Evolutionary conservation across 2,797 vertebrate genomes (phyloP), one percentile per base, ranked within the genome.

Genomic region (Myiotriccus ornatus): DNA sequence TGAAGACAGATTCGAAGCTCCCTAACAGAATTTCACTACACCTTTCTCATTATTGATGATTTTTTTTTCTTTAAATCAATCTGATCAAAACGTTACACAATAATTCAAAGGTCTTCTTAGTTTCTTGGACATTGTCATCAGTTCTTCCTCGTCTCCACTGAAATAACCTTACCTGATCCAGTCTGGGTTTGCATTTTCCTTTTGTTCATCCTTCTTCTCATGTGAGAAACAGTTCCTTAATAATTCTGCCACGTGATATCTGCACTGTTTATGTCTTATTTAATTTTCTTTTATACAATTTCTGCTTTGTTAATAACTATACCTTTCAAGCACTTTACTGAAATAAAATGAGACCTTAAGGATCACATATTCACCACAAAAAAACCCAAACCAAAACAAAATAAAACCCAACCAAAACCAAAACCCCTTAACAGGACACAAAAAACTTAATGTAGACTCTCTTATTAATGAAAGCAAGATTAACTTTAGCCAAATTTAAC

Each of bases 401-500:
- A n/a, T 7, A 24, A 50, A 28, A 17, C 6, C 16, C 15, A 30
- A 52, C 10, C 27, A 52, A 28, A 50, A 50, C 22, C 12, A 52
- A 50, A 50, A 50, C 22, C 8, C 3, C 27, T 73, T 34, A 52
- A 21, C 16, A 18, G 87, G 53, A 78, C 43, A 81, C 52, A 81
- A 49, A 87, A 71, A 57, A 6, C 6, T 84, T 63, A 41, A 32
- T 15, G 13, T 35, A 23, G 13, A 43, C 82, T 80, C 41, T n/a
- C 41, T 76, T 77, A 70, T n/a, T 84, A 83, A 89, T 85, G 82
- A 84, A 83, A 92, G 28, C 6, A 77, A 70, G 52, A 50, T 41
- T 77, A 57, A 71, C 95, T 85, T 77, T 89, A 93, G 30, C 28
- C 30, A 65, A 27, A 7, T 93, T 83, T 84, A 77, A 87, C 13